Base-by-base conservation (phyloP, 2,113 vertebrate species). In the Greenwoodochromis staneri region DNA sequence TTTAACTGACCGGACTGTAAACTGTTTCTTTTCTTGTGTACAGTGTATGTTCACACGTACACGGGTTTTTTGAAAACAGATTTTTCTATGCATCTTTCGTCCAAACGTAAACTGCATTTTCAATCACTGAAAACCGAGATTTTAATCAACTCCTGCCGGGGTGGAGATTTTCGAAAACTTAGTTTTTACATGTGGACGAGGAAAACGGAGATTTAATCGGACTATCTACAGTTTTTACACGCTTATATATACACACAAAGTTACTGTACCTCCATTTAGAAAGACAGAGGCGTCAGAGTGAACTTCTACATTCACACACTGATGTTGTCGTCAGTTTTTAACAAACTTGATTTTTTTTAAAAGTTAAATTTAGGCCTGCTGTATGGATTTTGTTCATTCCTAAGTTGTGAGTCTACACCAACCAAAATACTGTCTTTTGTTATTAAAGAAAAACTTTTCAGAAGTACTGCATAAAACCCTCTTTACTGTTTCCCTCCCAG, bases 291-390 rank as follows among this genome's bases (percentile, higher is more conserved):
- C 17, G 1, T 51, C 47, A 51, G 47, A 19, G 47, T 0, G 0
- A 51, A 51, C 47, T 19, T 51, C 47, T 0, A 51, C 47, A 51
- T 19, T 51, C 17, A 19, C 42, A 1, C 47, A 51, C 47, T 49
- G 47, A 49, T 51, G 8, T 51, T 0, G 3, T 19, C 17, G 0
- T 51, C 49, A 19, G 49, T 51, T 51, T n/a, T 51, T 51, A 51
- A 51, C 17, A 19, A 51, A 51, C 8, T 49, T 49, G 0, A 17
- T 49, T 49, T 9, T 49, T 49, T 1, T 49, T 19, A 0, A 1
- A 49, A 49, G 17, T 51, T 51, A 9, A 0, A 51, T n/a, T 19
- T 51, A 51, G 8, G 17, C 49, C 49, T 51, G 49, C 3, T 51
- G 0, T n/a, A 51, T 51, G 4, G 17, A 51, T 51, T 51, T 51